Base-by-base conservation (phyloP, 2,113 vertebrate species). In the Eonycteris spelaea region DNA sequence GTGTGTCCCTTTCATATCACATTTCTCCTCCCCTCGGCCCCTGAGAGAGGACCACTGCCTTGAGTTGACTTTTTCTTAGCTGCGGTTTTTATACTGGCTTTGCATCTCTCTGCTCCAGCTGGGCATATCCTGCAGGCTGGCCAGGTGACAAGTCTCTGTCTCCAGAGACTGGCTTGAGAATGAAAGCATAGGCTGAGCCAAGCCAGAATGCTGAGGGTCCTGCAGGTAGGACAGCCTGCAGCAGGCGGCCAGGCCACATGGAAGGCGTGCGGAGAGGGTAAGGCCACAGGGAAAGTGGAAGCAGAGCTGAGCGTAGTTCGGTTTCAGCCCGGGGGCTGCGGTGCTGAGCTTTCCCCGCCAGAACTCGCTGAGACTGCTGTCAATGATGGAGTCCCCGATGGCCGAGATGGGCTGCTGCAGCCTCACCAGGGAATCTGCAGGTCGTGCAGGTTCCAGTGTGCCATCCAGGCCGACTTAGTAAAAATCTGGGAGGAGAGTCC, bases 171-270 rank as follows among this genome's bases (percentile, higher is more conserved):
- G 48, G 21, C 45, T 35, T 33, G 40, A 53, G 57, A 75, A 51
- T 7, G 78, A 43, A 43, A 4, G 0, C 0, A 7, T 22, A 63
- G 33, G 6, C 45, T 15, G 43, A 80, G 22, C 43, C 35, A 30
- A 38, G 43, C 55, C 68, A 86, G 74, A 19, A 6, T 6, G 18
- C 15, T 7, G 21, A 48, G 73, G 59, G 5, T 28, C 26, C 16
- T n/a, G 12, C 15, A 8, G 24, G 19, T 26, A 71, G 21, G 15
- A 21, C 67, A 43, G 48, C 24, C 61, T 40, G 3, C 21, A 13
- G 19, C 2, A 5, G 12, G 51, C 26, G 26, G 24, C 61, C 7
- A 6, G 16, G 28, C 78, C 7, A 3, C 0, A 0, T 7, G 30
- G 19, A 51, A 2, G 33, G 38, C 1, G 7, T 26, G 38, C 4